Evolutionary conservation across 2,888 invertebrate species (phyloP).

Genomic region (Acronicta aceris): DNA sequence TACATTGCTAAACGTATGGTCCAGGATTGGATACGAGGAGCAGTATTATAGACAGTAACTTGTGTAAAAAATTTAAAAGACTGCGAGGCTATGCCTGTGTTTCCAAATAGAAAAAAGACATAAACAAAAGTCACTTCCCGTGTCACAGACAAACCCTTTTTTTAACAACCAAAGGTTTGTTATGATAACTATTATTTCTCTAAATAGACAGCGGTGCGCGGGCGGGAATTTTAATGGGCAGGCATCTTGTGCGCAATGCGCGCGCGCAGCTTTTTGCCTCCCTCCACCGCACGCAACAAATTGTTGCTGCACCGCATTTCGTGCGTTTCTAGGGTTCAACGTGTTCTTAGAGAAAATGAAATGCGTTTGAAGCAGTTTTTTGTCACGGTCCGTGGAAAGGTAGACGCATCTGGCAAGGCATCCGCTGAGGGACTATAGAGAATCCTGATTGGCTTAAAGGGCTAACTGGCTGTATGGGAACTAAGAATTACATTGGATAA

Average conservation of each 20-base stretch:
- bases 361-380: slow-evolving; percentile 47
- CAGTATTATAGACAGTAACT: too few relatives aligned
- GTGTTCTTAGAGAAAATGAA: slow-evolving; percentile 60
- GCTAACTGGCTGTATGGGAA: slow-evolving; percentile 8
- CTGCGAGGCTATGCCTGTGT: background rate
- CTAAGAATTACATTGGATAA: slow-evolving; percentile 10
- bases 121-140: slow-evolving; percentile 8
- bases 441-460: slow-evolving; percentile 45
- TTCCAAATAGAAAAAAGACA: background rate
- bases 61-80: too few relatives aligned
- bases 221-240: slow-evolving; percentile 84
- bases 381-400: slow-evolving; percentile 37
- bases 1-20: too few relatives aligned
- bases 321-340: slow-evolving; percentile 65
- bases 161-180: slow-evolving; percentile 61
- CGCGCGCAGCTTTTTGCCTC: slow-evolving; percentile 68
- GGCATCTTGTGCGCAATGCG: slow-evolving; percentile 71
- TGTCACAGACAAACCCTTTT: slow-evolving; percentile 1
- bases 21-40: too few relatives aligned
- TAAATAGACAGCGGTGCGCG: slow-evolving; percentile 82
- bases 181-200: slow-evolving; percentile 78
- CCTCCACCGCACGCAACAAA: slow-evolving; percentile 64
- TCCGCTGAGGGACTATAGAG: slow-evolving; percentile 28
- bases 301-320: slow-evolving; percentile 68
- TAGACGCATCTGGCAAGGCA: slow-evolving; percentile 43